These are phyloP conservation scores for Apodemia zela DNA, from an alignment of 2,888 invertebrate genomes.

Conservation along the genomic window DNA sequence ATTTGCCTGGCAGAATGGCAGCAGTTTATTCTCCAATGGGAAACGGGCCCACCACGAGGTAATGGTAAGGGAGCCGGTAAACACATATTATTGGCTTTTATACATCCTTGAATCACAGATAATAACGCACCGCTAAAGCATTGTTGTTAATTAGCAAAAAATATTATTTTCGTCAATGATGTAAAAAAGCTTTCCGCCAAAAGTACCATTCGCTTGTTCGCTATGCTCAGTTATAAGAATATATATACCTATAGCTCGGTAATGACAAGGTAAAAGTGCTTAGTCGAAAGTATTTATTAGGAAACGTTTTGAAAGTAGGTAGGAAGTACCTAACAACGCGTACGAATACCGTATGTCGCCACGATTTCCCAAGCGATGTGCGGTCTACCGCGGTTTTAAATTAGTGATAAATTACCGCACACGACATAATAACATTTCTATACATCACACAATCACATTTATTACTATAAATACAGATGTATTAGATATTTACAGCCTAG, in stretches of 20 bases:
- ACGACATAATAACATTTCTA: background rate
- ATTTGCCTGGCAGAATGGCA: no score
- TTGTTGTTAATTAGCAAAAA: no score
- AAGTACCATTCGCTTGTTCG: no score
- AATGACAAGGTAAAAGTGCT: background rate
- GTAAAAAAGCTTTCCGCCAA: no score
- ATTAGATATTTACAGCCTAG: background rate
- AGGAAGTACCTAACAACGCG: background rate
- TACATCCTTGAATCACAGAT: no score
- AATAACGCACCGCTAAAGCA: no score
- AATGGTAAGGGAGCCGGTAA: no score
- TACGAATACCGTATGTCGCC: slow-evolving; percentile 39
- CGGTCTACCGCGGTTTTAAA: slow-evolving; percentile 57
- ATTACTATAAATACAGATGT: background rate
- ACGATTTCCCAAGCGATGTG: slow-evolving; percentile 57
- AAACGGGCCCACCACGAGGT: no score
- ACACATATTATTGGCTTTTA: no score
- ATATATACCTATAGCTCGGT: background rate
- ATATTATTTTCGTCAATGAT: no score
- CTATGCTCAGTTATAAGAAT: no score
- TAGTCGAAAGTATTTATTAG: slow-evolving; percentile 4
- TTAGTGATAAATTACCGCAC: slow-evolving; percentile 47
- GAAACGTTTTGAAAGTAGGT: slow-evolving; percentile 46
- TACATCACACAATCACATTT: slow-evolving; percentile 2
- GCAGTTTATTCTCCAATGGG: no score